These are phyloP conservation scores for Lithodes maja DNA, from an alignment of 2,888 invertebrate genomes.

Conservation along the genomic window DNA sequence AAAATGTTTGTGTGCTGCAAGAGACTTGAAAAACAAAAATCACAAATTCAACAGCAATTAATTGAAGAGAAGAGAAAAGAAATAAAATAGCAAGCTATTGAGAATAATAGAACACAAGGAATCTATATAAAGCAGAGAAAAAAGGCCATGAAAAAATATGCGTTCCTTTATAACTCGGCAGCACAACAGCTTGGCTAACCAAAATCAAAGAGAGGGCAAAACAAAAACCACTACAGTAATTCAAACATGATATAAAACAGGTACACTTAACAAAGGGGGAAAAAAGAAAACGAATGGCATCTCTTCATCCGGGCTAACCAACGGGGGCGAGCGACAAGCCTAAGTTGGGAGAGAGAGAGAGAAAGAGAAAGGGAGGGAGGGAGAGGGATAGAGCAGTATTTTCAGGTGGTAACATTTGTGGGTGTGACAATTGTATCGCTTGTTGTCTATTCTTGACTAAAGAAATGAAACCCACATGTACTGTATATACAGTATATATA, in stretches of 20 bases:
- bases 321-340: slow-evolving; percentile 1
- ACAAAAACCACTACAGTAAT: background rate
- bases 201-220: background rate
- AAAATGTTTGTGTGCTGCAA: slow-evolving; percentile 17
- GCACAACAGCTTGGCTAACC: background rate
- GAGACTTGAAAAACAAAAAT: slow-evolving; percentile 1
- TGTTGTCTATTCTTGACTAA: slow-evolving; percentile 5
- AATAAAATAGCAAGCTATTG: background rate
- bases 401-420: background rate
- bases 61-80: background rate
- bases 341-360: background rate
- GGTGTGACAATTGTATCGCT: slow-evolving; percentile 4
- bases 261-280: slow-evolving; percentile 5
- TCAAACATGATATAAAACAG: slow-evolving; percentile 13
- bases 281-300: slow-evolving; percentile 17
- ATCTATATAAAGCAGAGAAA: background rate
- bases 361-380: background rate
- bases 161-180: background rate
- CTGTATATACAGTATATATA: background rate
- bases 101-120: background rate
- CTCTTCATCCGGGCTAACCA: slow-evolving; percentile 17
- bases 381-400: background rate
- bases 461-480: slow-evolving; percentile 1
- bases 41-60: background rate
- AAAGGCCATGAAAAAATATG: background rate